phyloP scores from a whole-genome alignment of 1,140 invertebrate genomes.

The Ips nitidus region DNA sequence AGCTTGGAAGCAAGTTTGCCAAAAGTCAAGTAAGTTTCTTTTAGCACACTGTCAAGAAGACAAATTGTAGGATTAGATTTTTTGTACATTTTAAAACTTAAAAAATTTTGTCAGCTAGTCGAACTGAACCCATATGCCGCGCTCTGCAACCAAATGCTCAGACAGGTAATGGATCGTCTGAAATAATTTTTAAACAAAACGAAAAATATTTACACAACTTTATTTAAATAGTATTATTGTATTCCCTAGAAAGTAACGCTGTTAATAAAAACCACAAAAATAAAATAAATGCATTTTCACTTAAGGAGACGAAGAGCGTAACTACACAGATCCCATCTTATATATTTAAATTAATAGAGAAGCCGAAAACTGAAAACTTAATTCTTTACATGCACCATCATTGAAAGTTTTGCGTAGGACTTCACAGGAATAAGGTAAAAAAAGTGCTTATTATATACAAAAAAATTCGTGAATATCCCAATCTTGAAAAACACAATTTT shows the following conservation, averaged over 20 bases:
- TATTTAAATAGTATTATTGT: conserved; percentile 32
- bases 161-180: conserved; percentile 59
- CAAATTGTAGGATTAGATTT: not conserved
- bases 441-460: no score
- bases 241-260: not conserved
- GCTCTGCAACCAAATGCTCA: conserved; percentile 90
- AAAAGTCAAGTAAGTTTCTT: conserved; percentile 64
- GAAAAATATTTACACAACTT: conserved; percentile 40
- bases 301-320: conserved; percentile 19
- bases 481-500: no score
- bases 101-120: conserved; percentile 62
- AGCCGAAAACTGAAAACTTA: no score
- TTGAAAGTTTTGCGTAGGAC: no score
- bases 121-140: conserved; percentile 83
- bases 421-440: no score
- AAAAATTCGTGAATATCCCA: no score
- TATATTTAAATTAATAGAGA: conserved; percentile 10
- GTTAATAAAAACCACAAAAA: not conserved
- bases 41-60: no score
- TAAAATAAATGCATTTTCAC: conserved; percentile 37
- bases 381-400: no score
- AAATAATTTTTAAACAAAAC: conserved; percentile 45
- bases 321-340: conserved; percentile 24
- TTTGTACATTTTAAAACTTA: not conserved
- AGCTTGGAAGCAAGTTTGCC: conserved; percentile 77